phyloP scores from a whole-genome alignment of 2,113 vertebrate genomes.

The Heloderma charlesbogerti region DNA sequence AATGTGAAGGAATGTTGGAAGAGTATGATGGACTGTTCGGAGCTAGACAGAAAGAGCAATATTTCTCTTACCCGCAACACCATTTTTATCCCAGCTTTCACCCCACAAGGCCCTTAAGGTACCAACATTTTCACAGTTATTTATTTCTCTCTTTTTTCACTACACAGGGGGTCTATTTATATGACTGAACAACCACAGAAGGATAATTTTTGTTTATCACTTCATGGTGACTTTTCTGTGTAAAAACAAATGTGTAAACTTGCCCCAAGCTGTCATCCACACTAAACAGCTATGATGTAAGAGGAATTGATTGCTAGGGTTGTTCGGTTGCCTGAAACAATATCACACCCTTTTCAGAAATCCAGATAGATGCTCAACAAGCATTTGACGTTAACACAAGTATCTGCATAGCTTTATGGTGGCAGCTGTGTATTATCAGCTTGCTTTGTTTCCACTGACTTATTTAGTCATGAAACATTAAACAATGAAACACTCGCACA shows the following conservation, averaged over 20 bases:
- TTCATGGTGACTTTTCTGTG: background rate
- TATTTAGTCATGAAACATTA: conserved; percentile 34
- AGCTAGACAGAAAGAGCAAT: too few relatives aligned
- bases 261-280: background rate
- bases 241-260: conserved; percentile 13
- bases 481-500: background rate
- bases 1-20: background rate
- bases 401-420: background rate
- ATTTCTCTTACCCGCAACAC: background rate
- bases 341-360: conserved; percentile 27
- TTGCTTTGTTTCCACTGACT: conserved; percentile 27
- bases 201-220: background rate
- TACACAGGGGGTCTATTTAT: background rate
- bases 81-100: background rate
- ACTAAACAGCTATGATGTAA: background rate
- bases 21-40: background rate
- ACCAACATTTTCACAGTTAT: background rate
- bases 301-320: background rate
- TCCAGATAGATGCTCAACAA: conserved; percentile 17
- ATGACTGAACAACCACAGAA: background rate
- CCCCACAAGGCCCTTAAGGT: background rate
- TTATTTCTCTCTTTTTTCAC: background rate
- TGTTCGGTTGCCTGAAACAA: conserved; percentile 27
- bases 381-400: background rate
- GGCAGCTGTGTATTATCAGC: background rate